phyloP scores from a whole-genome alignment of 1,140 invertebrate species.

The Hyphantria cunea region DNA sequence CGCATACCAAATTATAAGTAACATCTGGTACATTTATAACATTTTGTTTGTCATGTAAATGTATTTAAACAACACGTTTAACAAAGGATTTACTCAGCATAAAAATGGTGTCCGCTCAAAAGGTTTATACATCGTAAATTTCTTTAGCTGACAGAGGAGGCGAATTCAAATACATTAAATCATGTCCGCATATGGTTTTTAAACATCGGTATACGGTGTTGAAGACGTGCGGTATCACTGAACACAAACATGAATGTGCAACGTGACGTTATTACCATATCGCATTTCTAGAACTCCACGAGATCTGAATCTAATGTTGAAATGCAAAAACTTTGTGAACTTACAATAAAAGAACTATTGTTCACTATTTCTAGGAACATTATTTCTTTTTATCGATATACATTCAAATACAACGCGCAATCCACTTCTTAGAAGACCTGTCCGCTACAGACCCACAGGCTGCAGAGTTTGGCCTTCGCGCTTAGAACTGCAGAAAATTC shows the following conservation, averaged over 20 bases:
- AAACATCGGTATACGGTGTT: background rate
- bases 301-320: conserved; percentile 27
- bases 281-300: conserved; percentile 21
- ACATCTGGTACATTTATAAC: background rate
- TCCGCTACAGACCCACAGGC: too few relatives aligned
- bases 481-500: too few relatives aligned
- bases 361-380: too few relatives aligned
- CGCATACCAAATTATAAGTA: background rate
- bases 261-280: conserved; percentile 27
- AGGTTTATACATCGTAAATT: conserved; percentile 19
- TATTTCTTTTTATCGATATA: too few relatives aligned
- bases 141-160: background rate
- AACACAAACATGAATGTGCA: conserved; percentile 3
- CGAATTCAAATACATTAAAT: conserved; percentile 17
- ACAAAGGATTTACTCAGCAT: conserved; percentile 12
- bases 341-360: too few relatives aligned
- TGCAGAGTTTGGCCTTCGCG: too few relatives aligned
- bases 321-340: conserved; percentile 20
- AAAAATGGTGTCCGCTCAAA: conserved; percentile 13
- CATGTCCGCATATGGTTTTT: conserved; percentile 10
- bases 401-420: too few relatives aligned
- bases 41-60: background rate
- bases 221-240: background rate
- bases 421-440: too few relatives aligned
- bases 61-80: background rate